Evolutionary conservation across 2,113 vertebrate species (phyloP).

Genomic region (Saccopteryx bilineata): DNA sequence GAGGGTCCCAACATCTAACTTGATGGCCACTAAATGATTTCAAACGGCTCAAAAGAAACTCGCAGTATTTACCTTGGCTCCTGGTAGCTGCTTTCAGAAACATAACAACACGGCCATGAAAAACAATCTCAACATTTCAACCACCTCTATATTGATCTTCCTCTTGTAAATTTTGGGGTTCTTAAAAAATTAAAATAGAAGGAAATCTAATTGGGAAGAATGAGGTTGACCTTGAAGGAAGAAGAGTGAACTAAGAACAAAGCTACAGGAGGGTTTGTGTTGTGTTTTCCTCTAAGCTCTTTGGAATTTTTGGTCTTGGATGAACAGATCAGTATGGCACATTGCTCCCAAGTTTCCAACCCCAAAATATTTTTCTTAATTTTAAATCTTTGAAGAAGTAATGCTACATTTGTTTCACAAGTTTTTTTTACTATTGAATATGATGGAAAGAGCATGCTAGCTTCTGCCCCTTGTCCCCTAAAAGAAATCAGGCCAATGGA

Average conservation of each 20-base stretch:
- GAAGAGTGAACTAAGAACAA: conserved; percentile 65
- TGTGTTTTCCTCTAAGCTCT: conserved; percentile 82
- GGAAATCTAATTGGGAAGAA: not conserved
- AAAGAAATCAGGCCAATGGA: conserved; percentile 85
- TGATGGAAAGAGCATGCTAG: conserved; percentile 82
- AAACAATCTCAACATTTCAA: not conserved
- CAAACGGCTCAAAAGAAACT: conserved; percentile 29
- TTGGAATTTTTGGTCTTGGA: conserved; percentile 90
- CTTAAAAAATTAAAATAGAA: not conserved
- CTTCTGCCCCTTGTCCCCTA: conserved; percentile 43
- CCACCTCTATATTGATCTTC: conserved; percentile 17
- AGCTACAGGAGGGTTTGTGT: conserved; percentile 63
- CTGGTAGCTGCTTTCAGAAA: not conserved
- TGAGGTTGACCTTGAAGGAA: conserved; percentile 34
- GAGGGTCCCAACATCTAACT: not conserved
- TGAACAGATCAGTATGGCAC: conserved; percentile 86
- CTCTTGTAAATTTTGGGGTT: not conserved
- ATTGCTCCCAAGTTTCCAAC: conserved; percentile 91
- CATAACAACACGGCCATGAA: not conserved
- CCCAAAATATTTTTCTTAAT: conserved; percentile 89
- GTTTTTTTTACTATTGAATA: conserved; percentile 84
- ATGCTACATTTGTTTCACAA: conserved; percentile 88
- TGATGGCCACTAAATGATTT: not conserved
- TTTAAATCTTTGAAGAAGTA: conserved; percentile 90
- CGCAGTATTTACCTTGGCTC: not conserved